These are phyloP conservation scores for Xestia c-nigrum DNA, from an alignment of 2,888 invertebrate species.

Conservation along the genomic window DNA sequence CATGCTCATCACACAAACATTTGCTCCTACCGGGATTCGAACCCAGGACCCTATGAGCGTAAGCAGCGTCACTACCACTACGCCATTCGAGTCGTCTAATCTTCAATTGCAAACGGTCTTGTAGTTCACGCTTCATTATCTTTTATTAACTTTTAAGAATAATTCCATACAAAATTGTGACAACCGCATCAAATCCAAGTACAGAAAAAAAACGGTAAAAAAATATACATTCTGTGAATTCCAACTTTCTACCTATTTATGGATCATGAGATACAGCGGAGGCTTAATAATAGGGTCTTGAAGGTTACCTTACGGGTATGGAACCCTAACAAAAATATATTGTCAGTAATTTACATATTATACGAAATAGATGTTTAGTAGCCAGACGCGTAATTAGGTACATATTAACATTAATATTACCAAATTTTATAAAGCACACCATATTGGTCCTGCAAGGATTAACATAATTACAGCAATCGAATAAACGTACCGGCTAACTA, in stretches of 20 bases:
- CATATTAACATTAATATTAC: not conserved
- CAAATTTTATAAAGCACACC: not conserved
- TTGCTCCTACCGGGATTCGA: no score
- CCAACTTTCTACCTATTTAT: no score
- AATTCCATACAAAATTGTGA: not conserved
- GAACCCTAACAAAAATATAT: not conserved
- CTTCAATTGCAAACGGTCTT: not conserved
- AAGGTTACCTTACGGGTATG: no score
- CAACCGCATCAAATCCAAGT: no score
- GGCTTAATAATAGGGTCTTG: no score
- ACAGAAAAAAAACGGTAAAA: no score
- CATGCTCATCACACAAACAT: no score
- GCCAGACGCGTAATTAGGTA: not conserved
- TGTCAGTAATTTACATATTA: not conserved
- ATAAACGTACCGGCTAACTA: not conserved
- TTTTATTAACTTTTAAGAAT: not conserved
- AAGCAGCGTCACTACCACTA: no score
- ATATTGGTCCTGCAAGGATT: not conserved
- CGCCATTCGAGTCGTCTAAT: no score
- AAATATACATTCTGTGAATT: no score
- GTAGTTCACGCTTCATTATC: not conserved
- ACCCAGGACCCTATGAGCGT: no score
- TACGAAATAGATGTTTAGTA: not conserved
- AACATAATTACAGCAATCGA: not conserved
- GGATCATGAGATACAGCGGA: no score